Evolutionary conservation across 2,113 vertebrate species (phyloP).

Genomic region (Neofelis nebulosa): DNA sequence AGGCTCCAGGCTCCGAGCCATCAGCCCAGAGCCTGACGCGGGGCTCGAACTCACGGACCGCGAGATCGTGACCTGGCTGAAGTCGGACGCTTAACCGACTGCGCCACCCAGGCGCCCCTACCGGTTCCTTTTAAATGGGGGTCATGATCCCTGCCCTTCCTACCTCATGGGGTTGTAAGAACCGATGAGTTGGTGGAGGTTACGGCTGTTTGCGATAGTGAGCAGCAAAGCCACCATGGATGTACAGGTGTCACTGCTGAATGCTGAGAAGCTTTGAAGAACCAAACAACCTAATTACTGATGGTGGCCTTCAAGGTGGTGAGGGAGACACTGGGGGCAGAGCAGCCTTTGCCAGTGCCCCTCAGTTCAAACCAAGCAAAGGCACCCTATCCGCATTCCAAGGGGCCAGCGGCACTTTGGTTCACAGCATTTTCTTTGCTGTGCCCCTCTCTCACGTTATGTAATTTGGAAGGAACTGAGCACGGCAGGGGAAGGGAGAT

Average conservation of each 20-base stretch:
- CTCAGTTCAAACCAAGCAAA: neutral
- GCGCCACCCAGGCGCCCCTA: no score
- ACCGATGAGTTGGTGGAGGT: neutral
- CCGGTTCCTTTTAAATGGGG: neutral
- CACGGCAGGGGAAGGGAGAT: neutral
- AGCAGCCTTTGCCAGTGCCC: neutral
- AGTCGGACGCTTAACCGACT: no score
- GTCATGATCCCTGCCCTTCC: neutral
- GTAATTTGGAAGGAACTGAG: neutral
- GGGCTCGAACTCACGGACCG: no score
- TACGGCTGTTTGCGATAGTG: neutral
- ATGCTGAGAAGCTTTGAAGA: neutral
- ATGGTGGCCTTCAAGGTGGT: neutral
- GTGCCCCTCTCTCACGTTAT: neutral
- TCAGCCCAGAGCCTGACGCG: no score
- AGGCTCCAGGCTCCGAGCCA: no score
- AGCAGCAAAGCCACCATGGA: neutral
- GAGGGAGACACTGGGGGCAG: neutral
- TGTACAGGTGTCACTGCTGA: no score
- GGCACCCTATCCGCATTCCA: neutral
- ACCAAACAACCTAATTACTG: neutral
- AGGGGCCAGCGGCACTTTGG: neutral
- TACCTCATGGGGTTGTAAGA: conserved; percentile 44
- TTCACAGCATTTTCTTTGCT: neutral
- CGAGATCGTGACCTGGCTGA: no score